Percentiles rank a stretch among this genome's conserved stretches.
phyloP scores from a whole-genome alignment of 1,140 invertebrate genomes.

The Scaptomyza pallida region DNA sequence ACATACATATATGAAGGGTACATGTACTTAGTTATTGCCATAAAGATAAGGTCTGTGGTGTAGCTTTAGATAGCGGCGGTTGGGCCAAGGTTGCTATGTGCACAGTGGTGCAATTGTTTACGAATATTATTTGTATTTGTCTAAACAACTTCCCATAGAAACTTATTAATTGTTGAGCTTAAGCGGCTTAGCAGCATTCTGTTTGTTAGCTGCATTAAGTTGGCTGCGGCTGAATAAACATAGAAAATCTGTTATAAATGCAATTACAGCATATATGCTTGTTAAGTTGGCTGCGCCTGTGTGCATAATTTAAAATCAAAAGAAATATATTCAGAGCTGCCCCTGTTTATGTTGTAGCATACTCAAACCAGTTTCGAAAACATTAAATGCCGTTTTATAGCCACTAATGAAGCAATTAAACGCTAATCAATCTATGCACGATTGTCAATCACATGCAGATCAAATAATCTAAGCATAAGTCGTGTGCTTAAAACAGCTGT shows the following conservation, averaged over 20 bases:
- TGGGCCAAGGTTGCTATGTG: constrained; percentile 26
- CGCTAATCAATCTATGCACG: constrained; percentile 47
- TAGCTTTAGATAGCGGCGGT: constrained; percentile 33
- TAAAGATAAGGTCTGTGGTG: constrained; percentile 37
- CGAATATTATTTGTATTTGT: background rate
- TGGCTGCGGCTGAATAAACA: background rate
- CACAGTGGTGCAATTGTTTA: constrained; percentile 21
- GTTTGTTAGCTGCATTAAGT: background rate
- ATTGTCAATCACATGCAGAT: constrained; percentile 21
- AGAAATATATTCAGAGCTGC: background rate
- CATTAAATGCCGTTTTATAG: background rate
- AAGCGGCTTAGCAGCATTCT: background rate
- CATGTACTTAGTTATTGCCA: constrained; percentile 8
- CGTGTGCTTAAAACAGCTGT: background rate
- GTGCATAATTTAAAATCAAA: background rate
- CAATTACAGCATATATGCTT: background rate
- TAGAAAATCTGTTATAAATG: too few relatives aligned
- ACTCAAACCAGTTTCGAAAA: background rate
- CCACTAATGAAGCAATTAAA: constrained; percentile 37
- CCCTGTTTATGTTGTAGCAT: background rate
- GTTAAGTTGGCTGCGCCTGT: background rate
- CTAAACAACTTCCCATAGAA: background rate
- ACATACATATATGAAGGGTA: background rate
- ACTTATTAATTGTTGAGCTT: background rate
- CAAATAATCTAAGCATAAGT: constrained; percentile 28